phyloP scores from a whole-genome alignment of 1,140 invertebrate species.

The Melitaea cinxia region DNA sequence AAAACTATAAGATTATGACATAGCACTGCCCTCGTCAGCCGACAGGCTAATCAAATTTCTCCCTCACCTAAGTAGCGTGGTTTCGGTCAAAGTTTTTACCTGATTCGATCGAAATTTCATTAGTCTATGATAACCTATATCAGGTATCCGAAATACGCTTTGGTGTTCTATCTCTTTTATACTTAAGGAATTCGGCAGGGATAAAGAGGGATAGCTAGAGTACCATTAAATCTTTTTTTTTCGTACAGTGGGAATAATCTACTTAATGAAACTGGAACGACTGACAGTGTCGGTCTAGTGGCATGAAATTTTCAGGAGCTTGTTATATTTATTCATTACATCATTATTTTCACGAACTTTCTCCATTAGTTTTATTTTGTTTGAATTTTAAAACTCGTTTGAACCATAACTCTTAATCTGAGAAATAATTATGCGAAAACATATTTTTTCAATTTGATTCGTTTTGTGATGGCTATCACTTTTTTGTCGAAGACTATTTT shows the following conservation, averaged over 20 bases:
- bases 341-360: too few species aligned
- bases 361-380: too few species aligned
- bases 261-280: too few species aligned
- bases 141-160: not conserved
- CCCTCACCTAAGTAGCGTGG: conserved; percentile 37
- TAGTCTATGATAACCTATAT: conserved; percentile 13
- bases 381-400: too few species aligned
- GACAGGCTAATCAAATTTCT: conserved; percentile 44
- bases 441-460: too few species aligned
- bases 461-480: too few species aligned
- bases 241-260: not conserved
- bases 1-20: conserved; percentile 44
- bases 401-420: too few species aligned
- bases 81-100: conserved; percentile 31
- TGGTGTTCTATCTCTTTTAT: not conserved
- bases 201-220: not conserved
- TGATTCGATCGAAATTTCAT: conserved; percentile 37
- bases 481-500: too few species aligned
- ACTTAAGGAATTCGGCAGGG: not conserved
- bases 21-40: conserved; percentile 32
- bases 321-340: too few species aligned
- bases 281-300: too few species aligned
- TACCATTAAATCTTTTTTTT: not conserved
- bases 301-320: too few species aligned
- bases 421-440: too few species aligned